Evolutionary conservation across 1,140 invertebrate genomes (phyloP), one percentile per base, ranked within the genome.

Genomic region (Ceratoteleas bidentatus): DNA sequence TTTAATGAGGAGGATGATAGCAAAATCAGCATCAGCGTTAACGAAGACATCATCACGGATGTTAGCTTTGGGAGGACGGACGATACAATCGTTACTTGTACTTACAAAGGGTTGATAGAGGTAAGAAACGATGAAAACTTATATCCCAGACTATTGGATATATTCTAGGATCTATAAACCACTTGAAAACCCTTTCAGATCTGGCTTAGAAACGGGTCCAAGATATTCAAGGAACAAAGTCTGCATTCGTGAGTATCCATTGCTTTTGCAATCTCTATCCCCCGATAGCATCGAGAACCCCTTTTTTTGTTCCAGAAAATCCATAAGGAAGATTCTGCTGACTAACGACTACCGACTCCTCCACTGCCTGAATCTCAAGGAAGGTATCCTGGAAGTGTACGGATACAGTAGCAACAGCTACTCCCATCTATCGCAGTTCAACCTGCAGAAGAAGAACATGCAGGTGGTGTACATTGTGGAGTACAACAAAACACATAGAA

Each of bases 31-130:
- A 89, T 90, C 61, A 60, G 5, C 11, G 54, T 88, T 2, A 33
- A 84, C 13, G 49, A 79, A 15, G 85, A 89, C 54, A 66, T 54
- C 4, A 89, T 92, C 60, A 76, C 85, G 0, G 89, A 91, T 56
- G 84, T 91, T 53, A 81, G 83, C 56, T 88, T 91, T 58, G 83
- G 85, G 6, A 60, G 70, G 6, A 58, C 85, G 3, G 85, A 87
- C 49, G 62, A 83, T 34, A 85, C 57, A 50, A 84, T 92, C 33
- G 89, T 86, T 36, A 88, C 85, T 15, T 91, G 89, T 72, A 89
- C 88, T 7, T 50, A 64, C 3, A 76, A 81, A 54, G 87, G 88
- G 34, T 81, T 70, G 6, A 76, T 91, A 62, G 65, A 68, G 61
- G 88, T 91, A n/a, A 36, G 5, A 6, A 15, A 50, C 13, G 5